phyloP scores from a whole-genome alignment of 2,797 vertebrate genomes.

The Ctenosaura bakeri region DNA sequence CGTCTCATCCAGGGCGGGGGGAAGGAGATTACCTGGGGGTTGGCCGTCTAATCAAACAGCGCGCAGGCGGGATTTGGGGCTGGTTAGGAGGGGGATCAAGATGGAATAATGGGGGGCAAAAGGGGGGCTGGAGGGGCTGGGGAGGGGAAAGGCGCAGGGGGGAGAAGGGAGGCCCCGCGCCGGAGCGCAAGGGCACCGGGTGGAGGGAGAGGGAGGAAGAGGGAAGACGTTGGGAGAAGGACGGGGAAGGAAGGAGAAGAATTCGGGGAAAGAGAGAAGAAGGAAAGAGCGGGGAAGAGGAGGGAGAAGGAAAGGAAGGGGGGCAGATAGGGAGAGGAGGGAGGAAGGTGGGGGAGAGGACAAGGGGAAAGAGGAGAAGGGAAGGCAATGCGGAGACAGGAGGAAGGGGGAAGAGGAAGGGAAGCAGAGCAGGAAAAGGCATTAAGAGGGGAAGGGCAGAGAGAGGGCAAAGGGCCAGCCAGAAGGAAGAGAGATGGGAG shows the following conservation, averaged over 20 bases:
- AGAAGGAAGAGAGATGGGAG: background rate
- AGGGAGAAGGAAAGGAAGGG: slow-evolving; percentile 49
- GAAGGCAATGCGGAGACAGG: too few species aligned
- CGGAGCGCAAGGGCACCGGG: too few species aligned
- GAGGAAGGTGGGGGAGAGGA: background rate
- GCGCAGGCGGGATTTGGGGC: slow-evolving; percentile 92
- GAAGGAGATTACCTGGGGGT: slow-evolving; percentile 88
- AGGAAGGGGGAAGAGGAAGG: fast-evolving
- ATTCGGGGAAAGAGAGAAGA: too few species aligned
- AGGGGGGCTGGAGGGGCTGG: background rate
- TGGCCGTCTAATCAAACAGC: slow-evolving; percentile 95
- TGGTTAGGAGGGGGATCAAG: slow-evolving; percentile 85
- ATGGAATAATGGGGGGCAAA: slow-evolving; percentile 83
- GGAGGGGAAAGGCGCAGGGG: too few species aligned
- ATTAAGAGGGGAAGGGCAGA: background rate
- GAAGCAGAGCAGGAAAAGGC: fast-evolving
- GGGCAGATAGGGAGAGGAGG: background rate
- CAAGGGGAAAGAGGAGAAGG: fast-evolving
- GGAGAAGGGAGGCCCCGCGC: too few species aligned
- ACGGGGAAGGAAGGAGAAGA: too few species aligned
- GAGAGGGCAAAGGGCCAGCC: background rate
- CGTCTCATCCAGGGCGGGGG: slow-evolving; percentile 85
- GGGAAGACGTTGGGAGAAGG: too few species aligned
- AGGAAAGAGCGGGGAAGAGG: too few species aligned
- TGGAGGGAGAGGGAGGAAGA: too few species aligned